Conservation (phyloP, 2,888 invertebrate species). For the Apomyelois bistriatella region DNA sequence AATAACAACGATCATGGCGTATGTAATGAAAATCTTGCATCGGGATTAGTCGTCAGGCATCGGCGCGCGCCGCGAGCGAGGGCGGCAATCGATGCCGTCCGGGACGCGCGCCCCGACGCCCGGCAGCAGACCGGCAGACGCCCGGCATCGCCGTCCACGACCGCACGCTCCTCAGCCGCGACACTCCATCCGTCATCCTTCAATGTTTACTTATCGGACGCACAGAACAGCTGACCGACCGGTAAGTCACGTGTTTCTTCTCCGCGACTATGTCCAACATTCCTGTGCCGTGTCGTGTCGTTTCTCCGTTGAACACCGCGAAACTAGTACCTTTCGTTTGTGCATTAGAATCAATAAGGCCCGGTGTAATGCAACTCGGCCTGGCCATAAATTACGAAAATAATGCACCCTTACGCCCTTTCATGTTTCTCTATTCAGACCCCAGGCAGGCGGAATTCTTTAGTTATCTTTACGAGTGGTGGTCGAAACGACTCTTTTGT, state of each 20-base stretch:
- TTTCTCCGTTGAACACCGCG: conserved; percentile 28
- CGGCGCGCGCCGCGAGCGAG: conserved; percentile 70
- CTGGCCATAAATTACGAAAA: conserved; percentile 68
- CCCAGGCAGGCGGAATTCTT: conserved; percentile 56
- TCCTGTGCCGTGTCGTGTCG: conserved; percentile 28
- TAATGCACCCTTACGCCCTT: conserved; percentile 70
- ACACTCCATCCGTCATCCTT: conserved; percentile 60
- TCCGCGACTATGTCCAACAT: conserved; percentile 29
- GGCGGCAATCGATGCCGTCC: conserved; percentile 78
- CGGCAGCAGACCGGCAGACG: conserved; percentile 77
- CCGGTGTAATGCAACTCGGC: conserved; percentile 47
- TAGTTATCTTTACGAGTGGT: conserved; percentile 69
- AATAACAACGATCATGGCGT: conserved; percentile 77
- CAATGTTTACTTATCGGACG: conserved; percentile 74
- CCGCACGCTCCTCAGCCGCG: conserved; percentile 59
- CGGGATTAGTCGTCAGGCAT: conserved; percentile 63
- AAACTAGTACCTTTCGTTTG: conserved; percentile 46
- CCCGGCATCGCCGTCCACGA: conserved; percentile 74
- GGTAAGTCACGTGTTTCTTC: conserved; percentile 74
- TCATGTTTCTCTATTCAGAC: conserved; percentile 61
- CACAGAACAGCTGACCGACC: conserved; percentile 76
- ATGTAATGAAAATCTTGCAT: conserved; percentile 78
- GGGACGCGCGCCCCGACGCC: conserved; percentile 79
- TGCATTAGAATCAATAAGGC: conserved; percentile 60
- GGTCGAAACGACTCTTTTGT: conserved; percentile 65